These are phyloP conservation scores for Drosophila biarmipes DNA, from an alignment of 1,140 invertebrate species.

Conservation along the genomic window DNA sequence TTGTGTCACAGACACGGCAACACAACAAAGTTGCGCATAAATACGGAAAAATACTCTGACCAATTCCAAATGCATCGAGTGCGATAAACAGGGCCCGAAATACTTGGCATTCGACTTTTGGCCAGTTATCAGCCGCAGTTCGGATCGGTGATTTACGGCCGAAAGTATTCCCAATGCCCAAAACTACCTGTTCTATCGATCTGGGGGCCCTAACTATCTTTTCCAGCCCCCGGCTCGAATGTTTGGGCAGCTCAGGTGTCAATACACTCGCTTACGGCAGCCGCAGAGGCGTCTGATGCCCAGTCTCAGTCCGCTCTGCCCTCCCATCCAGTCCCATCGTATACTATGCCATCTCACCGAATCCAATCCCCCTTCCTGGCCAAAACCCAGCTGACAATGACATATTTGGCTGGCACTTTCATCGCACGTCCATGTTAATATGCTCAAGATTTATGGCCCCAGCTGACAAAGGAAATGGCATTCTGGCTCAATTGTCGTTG, in stretches of 20 bases:
- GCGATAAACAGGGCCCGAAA: conserved; percentile 53
- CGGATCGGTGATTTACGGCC: conserved; percentile 67
- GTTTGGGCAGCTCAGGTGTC: conserved; percentile 72
- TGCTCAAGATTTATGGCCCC: conserved; percentile 73
- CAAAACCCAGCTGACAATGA: conserved; percentile 68
- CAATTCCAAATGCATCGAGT: conserved; percentile 73
- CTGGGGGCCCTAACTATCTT: conserved; percentile 35
- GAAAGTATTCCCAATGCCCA: conserved; percentile 48
- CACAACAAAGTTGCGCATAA: conserved; percentile 53
- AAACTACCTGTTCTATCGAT: conserved; percentile 45
- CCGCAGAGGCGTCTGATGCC: conserved; percentile 60
- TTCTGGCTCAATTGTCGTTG: conserved; percentile 51
- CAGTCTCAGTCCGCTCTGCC: conserved; percentile 4
- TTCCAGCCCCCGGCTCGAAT: conserved; percentile 13
- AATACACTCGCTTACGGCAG: conserved; percentile 67
- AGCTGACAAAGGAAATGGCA: conserved; percentile 77
- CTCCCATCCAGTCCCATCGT: conserved; percentile 1
- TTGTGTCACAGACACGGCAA: conserved; percentile 58
- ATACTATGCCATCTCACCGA: not conserved
- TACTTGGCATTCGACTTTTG: conserved; percentile 52
- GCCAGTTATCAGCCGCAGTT: conserved; percentile 67
- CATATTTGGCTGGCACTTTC: conserved; percentile 81
- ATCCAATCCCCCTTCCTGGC: conserved; percentile 12
- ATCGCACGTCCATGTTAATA: conserved; percentile 82
- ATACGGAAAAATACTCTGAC: conserved; percentile 68